phyloP scores from a whole-genome alignment of 2,113 vertebrate genomes.

The Dendropsophus ebraccatus region DNA sequence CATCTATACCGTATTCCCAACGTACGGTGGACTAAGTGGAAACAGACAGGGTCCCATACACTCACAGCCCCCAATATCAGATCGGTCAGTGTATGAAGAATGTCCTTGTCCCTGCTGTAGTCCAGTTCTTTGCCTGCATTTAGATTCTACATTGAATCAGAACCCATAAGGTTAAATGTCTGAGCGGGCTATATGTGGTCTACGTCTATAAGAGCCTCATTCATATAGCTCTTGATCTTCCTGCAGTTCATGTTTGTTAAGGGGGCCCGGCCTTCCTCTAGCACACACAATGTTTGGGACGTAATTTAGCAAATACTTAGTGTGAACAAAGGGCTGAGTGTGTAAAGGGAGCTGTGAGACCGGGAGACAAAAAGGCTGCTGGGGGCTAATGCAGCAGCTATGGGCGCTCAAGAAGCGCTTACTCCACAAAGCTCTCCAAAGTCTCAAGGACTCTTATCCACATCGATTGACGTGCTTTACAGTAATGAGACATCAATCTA shows the following conservation, averaged over 20 bases:
- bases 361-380: constrained; percentile 2
- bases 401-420: constrained; percentile 8
- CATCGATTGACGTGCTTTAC: not conserved
- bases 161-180: not conserved
- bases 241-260: constrained; percentile 40
- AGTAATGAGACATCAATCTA: constrained; percentile 4
- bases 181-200: not conserved
- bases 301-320: constrained; percentile 28
- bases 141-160: not conserved
- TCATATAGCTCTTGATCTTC: constrained; percentile 10
- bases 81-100: not conserved
- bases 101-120: not conserved
- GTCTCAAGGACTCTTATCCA: constrained; percentile 20
- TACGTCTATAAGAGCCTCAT: constrained; percentile 16
- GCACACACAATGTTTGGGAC: constrained; percentile 20
- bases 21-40: too few relatives aligned
- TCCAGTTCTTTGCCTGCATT: not conserved
- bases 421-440: constrained; percentile 27
- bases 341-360: constrained; percentile 35
- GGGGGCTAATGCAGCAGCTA: not conserved
- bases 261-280: constrained; percentile 35
- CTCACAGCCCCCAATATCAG: too few relatives aligned
- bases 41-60: too few relatives aligned
- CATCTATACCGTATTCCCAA: too few relatives aligned
- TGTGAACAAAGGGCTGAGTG: constrained; percentile 48